Evolutionary conservation across 2,113 vertebrate species (phyloP).

Genomic region (Scophthalmus maximus): DNA sequence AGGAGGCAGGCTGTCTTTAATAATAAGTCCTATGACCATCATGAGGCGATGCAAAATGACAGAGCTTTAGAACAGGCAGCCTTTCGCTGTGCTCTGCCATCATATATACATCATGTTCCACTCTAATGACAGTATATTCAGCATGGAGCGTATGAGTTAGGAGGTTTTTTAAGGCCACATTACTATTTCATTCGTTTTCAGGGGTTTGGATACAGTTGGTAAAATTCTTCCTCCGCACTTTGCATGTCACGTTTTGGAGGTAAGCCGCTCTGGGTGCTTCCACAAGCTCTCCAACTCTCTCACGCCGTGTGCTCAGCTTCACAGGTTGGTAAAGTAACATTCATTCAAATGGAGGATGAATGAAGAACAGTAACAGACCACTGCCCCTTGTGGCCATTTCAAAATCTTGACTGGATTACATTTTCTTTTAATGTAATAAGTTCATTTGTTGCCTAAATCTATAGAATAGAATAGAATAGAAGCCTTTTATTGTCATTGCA

Average conservation of each 20-base stretch:
- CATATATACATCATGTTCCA: conserved; percentile 10
- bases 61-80: conserved; percentile 2
- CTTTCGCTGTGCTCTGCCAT: conserved; percentile 20
- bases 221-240: neutral
- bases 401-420: no score
- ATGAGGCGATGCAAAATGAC: conserved; percentile 10
- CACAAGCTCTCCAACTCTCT: neutral
- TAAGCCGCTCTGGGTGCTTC: neutral
- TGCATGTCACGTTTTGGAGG: neutral
- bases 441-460: no score
- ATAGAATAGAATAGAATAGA: no score
- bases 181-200: conserved; percentile 2
- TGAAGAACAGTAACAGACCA: neutral
- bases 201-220: neutral
- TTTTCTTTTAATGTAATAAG: no score
- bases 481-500: no score
- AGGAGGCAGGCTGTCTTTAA: conserved; percentile 52
- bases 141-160: neutral
- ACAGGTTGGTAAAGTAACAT: neutral
- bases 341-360: neutral
- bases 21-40: conserved; percentile 50
- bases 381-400: neutral
- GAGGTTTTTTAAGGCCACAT: conserved; percentile 11
- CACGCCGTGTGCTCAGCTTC: neutral
- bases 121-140: conserved; percentile 8